A percentile compares a stretch with the other conserved stretches of the same genome.
Evolutionary conservation across 2,113 vertebrate genomes (phyloP).

Genomic region (Uropsilus gracilis): DNA sequence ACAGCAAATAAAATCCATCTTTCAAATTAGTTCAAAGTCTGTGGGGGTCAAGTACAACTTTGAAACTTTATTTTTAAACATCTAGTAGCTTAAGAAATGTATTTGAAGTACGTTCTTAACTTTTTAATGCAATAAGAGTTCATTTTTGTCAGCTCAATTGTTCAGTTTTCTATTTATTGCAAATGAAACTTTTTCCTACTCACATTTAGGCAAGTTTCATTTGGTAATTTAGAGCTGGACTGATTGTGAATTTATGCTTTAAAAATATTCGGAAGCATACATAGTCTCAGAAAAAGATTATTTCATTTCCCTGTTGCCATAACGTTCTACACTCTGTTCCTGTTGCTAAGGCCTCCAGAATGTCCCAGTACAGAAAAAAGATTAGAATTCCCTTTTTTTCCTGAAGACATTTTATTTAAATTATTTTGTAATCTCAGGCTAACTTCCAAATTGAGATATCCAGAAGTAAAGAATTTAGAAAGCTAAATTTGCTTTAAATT

Average conservation of each 20-base stretch:
- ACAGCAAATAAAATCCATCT: neutral
- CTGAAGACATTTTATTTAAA: conserved; percentile 61
- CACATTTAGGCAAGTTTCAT: neutral
- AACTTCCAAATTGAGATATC: conserved; percentile 51
- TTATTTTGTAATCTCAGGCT: conserved; percentile 47
- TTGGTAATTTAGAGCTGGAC: conserved; percentile 22
- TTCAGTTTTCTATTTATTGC: neutral
- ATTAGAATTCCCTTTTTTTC: neutral
- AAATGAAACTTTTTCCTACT: neutral
- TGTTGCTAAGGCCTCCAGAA: conserved; percentile 69
- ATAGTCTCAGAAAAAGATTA: conserved; percentile 11
- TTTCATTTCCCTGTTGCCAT: conserved; percentile 60
- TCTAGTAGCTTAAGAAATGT: neutral
- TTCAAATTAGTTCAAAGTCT: neutral
- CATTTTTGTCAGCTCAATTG: neutral
- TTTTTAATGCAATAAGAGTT: neutral
- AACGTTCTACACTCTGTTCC: conserved; percentile 29
- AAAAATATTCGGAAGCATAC: conserved; percentile 40
- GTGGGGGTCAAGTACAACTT: neutral
- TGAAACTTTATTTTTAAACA: conserved; percentile 33
- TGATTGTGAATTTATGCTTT: conserved; percentile 13
- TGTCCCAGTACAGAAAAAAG: conserved; percentile 62
- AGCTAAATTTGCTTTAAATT: conserved; percentile 50
- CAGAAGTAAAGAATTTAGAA: conserved; percentile 63
- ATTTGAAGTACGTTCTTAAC: conserved; percentile 9